These are phyloP conservation scores for Agrenia bidenticulata DNA, from an alignment of 2,888 invertebrate species.

Conservation along the genomic window DNA sequence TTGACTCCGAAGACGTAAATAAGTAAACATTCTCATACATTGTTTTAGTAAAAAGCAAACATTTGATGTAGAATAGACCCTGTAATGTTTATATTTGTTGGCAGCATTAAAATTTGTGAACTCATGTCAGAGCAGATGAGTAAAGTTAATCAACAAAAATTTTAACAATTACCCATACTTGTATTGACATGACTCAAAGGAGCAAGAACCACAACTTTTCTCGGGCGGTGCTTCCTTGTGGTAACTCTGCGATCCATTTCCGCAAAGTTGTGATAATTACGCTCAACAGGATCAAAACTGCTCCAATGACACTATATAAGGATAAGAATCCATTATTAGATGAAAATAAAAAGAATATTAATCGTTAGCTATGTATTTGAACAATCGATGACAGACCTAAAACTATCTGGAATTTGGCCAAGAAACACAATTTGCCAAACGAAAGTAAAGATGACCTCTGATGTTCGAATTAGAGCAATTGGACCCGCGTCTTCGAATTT, in stretches of 20 bases:
- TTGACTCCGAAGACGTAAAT: no score
- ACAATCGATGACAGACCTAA: slow-evolving; percentile 40
- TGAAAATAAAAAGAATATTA: background rate
- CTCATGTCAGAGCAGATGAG: no score
- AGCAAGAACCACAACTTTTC: slow-evolving; percentile 27
- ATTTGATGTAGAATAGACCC: no score
- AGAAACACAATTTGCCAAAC: slow-evolving; percentile 47
- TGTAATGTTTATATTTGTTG: no score
- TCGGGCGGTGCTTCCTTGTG: slow-evolving; percentile 33
- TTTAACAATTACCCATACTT: no score
- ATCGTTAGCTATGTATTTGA: no score
- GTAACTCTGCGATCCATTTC: slow-evolving; percentile 44
- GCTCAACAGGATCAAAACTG: slow-evolving; percentile 32
- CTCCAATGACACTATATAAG: slow-evolving; percentile 35
- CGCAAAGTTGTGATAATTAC: slow-evolving; percentile 40
- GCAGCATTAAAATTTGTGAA: no score
- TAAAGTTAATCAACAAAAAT: no score
- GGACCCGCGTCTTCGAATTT: slow-evolving; percentile 49
- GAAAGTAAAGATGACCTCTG: slow-evolving; percentile 44
- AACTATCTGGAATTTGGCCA: slow-evolving; percentile 36
- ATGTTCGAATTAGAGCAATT: slow-evolving; percentile 42
- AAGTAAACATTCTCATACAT: no score
- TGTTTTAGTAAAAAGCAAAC: no score
- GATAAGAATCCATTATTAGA: background rate
- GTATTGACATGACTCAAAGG: background rate